Conservation (phyloP, 2,113 vertebrate genomes). For the Trematocara zebra region DNA sequence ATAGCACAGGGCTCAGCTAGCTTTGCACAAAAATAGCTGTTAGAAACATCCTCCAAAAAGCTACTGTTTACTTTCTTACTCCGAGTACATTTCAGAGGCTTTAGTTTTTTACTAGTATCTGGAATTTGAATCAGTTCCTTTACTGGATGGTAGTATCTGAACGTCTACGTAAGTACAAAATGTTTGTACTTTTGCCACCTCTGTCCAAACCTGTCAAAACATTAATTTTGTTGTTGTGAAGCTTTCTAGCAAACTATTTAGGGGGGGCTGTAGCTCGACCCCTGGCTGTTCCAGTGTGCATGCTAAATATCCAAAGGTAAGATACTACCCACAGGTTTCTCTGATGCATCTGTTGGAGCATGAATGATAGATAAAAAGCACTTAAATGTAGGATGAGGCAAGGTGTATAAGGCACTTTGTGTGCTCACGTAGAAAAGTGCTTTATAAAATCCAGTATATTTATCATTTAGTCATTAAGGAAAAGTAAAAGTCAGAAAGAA, state of each 20-base stretch:
- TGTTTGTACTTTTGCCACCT: neutral
- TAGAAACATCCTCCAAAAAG: neutral
- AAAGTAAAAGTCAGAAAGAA: neutral
- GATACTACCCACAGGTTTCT: neutral
- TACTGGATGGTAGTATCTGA: neutral
- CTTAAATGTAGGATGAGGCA: neutral
- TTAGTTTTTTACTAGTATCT: neutral
- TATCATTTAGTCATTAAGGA: neutral
- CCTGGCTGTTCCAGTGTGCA: neutral
- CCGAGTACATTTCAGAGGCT: neutral
- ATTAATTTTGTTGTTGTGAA: neutral
- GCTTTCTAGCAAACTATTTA: neutral
- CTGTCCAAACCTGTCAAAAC: neutral
- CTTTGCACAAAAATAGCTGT: neutral
- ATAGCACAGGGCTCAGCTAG: neutral
- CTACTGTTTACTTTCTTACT: neutral
- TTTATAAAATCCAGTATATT: neutral
- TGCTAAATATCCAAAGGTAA: neutral
- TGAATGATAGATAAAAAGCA: neutral
- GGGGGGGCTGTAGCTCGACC: neutral
- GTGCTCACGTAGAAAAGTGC: neutral
- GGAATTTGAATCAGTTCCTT: neutral
- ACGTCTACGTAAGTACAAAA: neutral
- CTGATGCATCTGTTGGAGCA: neutral
- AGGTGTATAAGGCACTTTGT: neutral